Evolutionary conservation across 1,140 invertebrate species (phyloP), one percentile per base, ranked within the genome.

Genomic region (Orius laevigatus): DNA sequence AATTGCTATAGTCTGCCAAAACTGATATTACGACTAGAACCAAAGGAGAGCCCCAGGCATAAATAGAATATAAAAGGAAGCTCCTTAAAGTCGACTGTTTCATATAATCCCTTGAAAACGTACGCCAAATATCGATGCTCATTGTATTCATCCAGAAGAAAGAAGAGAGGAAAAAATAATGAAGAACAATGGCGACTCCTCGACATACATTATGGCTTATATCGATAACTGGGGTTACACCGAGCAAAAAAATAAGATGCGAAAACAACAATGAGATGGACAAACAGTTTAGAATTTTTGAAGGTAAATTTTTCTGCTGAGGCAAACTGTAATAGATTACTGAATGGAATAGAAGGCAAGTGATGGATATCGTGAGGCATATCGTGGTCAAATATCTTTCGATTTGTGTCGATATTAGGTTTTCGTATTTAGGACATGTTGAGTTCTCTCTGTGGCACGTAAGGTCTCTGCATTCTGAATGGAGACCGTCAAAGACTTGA

Each of bases 31-130:
- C 1, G 6, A 39, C 20, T 10, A 51, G 2, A 10, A 51, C 3
- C 1, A n/a, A 14, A 5, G 49, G 1, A 9, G 2, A 12, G 19
- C 49, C 49, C 49, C 49, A 51, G 3, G 49, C 33, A 32, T 51
- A 46, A 5, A 46, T 0, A 15, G 34, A 5, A 12, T 51, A 60
- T 52, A 47, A 69, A 60, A 4, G 59, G 35, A 14, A 55, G 12
- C 0, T 65, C 20, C 5, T 60, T 51, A 1, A 59, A 1, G 0
- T 46, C 10, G 1, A 63, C 58, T 32, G 65, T 60, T 1, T 58
- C 18, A n/a, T 64, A 60, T 3, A 55, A 14, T 0, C 57, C 48
- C 66, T 64, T 65, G 14, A 63, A 39, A 51, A 51, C 1, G 49
- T 51, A 4, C 36, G 19, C 34, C 49, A 51, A 12, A 51, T 35